A percentile compares a stretch with the other conserved stretches of the same genome.
Conservation (phyloP, 2,797 vertebrate species). For the Enteromius afrohamiltoni region DNA sequence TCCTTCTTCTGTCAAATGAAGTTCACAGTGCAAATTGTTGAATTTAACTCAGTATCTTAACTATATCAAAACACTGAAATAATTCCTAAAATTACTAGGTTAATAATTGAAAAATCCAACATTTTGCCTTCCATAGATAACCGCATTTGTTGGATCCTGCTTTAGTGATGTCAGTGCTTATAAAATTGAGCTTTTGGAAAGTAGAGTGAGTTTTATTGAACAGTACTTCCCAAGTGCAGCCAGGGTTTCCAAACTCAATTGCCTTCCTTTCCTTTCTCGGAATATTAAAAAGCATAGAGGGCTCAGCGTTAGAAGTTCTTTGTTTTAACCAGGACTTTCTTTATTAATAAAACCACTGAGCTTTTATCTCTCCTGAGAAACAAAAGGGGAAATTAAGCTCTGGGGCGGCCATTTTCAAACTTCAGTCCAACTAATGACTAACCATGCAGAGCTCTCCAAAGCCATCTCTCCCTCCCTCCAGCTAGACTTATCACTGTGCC, state of each 20-base stretch:
- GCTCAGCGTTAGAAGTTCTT: conserved; percentile 32
- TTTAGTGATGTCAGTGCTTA: conserved; percentile 11
- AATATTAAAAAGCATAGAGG: conserved; percentile 38
- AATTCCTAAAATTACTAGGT: not conserved
- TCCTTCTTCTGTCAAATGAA: not conserved
- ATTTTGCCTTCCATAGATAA: not conserved
- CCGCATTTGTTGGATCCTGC: not conserved
- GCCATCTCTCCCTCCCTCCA: conserved; percentile 39
- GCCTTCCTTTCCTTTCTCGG: conserved; percentile 13
- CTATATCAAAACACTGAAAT: not conserved
- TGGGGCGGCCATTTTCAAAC: conserved; percentile 47
- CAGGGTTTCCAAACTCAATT: conserved; percentile 22
- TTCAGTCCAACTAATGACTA: conserved; percentile 55
- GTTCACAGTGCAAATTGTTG: not conserved
- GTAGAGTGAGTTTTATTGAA: not conserved
- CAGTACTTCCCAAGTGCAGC: conserved; percentile 22
- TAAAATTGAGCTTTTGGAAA: not conserved
- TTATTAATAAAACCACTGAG: conserved; percentile 53
- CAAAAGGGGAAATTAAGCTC: conserved; percentile 60
- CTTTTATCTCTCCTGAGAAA: conserved; percentile 54
- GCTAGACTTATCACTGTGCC: conserved; percentile 54
- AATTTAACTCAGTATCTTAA: not conserved
- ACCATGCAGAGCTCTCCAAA: conserved; percentile 44
- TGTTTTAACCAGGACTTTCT: conserved; percentile 49
- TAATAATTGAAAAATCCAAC: not conserved